phyloP scores from a whole-genome alignment of 2,888 invertebrate genomes.

The Cerceris ruficornis region DNA sequence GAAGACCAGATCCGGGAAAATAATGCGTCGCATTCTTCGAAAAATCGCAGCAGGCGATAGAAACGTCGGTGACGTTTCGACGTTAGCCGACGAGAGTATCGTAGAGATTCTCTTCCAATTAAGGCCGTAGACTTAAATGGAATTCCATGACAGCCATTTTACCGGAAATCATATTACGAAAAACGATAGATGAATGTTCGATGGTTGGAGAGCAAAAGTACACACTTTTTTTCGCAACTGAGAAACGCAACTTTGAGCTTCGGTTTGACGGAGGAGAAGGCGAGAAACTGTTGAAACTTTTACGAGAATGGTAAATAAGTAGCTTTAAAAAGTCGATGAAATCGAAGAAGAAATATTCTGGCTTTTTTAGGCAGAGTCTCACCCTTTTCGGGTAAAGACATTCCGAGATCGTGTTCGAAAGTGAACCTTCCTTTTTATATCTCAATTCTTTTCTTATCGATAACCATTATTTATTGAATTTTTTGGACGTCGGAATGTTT shows the following conservation, averaged over 20 bases:
- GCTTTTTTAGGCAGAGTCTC: background rate
- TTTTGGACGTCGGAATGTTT: constrained; percentile 27
- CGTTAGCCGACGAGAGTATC: constrained; percentile 95
- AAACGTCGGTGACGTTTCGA: constrained; percentile 96
- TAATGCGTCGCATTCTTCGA: constrained; percentile 96
- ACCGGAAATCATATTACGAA: constrained; percentile 1
- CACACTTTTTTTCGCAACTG: constrained; percentile 33
- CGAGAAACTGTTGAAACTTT: background rate
- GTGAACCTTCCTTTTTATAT: constrained; percentile 25
- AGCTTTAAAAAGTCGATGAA: too few relatives aligned
- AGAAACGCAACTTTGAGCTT: constrained; percentile 9
- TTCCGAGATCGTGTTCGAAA: constrained; percentile 12
- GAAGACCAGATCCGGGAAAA: constrained; percentile 98
- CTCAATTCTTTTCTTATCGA: constrained; percentile 9
- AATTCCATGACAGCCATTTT: background rate
- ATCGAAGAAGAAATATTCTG: background rate
- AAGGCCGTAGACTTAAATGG: constrained; percentile 83
- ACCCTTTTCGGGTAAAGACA: background rate
- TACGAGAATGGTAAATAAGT: too few relatives aligned
- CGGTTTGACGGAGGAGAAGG: background rate
- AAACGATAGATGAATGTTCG: constrained; percentile 29
- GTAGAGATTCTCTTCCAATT: constrained; percentile 91
- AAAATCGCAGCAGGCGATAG: constrained; percentile 95
- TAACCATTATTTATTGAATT: constrained; percentile 24
- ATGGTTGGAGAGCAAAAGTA: constrained; percentile 9